These are phyloP conservation scores for Anhinga anhinga DNA, from an alignment of 2,113 vertebrate species.

Conservation along the genomic window DNA sequence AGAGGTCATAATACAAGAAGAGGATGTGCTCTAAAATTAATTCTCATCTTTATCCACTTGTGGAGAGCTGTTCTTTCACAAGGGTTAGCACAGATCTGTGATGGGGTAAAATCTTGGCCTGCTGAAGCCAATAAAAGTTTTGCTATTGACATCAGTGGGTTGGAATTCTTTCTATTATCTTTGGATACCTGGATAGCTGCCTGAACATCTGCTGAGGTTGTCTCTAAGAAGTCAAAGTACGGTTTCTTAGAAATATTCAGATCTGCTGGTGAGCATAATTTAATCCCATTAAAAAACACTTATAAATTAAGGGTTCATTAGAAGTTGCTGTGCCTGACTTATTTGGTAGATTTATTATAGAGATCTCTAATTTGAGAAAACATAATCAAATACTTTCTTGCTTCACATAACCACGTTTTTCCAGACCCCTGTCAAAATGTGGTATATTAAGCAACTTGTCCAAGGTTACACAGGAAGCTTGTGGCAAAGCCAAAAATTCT, in stretches of 20 bases:
- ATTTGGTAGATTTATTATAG: not conserved
- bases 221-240: not conserved
- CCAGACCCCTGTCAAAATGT: not conserved
- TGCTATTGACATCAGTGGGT: not conserved
- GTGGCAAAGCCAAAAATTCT: not conserved
- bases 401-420: not conserved
- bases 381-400: not conserved
- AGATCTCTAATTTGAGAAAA: not conserved
- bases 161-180: conserved; percentile 27
- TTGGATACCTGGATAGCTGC: conserved; percentile 1
- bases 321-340: not conserved
- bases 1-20: not conserved
- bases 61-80: not conserved
- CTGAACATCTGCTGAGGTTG: conserved; percentile 26
- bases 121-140: not conserved
- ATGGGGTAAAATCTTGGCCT: not conserved
- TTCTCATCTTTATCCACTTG: not conserved
- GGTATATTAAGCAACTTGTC: not conserved
- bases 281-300: not conserved
- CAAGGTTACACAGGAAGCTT: not conserved
- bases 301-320: not conserved
- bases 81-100: not conserved
- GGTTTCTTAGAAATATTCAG: not conserved
- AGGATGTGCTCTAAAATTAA: not conserved
- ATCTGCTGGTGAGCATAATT: not conserved